Percentiles rank a stretch among this genome's conserved stretches.
Evolutionary conservation across 2,797 vertebrate genomes (phyloP).

Genomic region (Podarcis siculus): DNA sequence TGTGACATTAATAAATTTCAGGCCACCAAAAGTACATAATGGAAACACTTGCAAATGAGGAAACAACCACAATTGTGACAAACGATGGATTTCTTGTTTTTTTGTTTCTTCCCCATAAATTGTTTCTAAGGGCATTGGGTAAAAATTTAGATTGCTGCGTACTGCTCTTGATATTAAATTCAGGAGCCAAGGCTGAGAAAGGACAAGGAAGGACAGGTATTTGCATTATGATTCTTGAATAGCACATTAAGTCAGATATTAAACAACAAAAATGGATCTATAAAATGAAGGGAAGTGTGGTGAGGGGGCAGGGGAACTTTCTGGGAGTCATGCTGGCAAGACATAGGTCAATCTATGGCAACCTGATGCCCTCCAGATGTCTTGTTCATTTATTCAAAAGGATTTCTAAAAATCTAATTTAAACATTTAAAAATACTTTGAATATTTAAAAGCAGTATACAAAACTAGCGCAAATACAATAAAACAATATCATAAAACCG

Average conservation of each 20-base stretch:
- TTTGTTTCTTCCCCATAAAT: not conserved
- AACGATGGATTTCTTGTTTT: conserved; percentile 25
- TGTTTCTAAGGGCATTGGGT: not conserved
- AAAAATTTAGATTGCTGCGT: conserved; percentile 24
- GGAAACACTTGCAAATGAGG: conserved; percentile 17
- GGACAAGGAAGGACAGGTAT: conserved; percentile 18
- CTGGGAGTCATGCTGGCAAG: not conserved
- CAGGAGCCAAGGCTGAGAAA: conserved; percentile 6
- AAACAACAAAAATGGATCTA: conserved; percentile 8
- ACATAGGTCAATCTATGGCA: no score
- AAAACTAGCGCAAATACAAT: no score
- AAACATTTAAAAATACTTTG: no score
- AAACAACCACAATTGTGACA: conserved; percentile 12
- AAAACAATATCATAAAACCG: no score
- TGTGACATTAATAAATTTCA: conserved; percentile 16
- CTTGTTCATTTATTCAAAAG: no score
- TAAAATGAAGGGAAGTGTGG: not conserved
- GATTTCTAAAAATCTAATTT: no score
- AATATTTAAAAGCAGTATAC: no score
- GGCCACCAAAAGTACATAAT: not conserved
- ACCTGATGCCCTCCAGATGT: no score
- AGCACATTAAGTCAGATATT: not conserved
- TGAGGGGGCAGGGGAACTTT: no score
- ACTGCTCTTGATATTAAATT: conserved; percentile 14
- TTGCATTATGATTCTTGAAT: conserved; percentile 21